phyloP scores from a whole-genome alignment of 2,888 invertebrate species.

The Fabriciana adippe region DNA sequence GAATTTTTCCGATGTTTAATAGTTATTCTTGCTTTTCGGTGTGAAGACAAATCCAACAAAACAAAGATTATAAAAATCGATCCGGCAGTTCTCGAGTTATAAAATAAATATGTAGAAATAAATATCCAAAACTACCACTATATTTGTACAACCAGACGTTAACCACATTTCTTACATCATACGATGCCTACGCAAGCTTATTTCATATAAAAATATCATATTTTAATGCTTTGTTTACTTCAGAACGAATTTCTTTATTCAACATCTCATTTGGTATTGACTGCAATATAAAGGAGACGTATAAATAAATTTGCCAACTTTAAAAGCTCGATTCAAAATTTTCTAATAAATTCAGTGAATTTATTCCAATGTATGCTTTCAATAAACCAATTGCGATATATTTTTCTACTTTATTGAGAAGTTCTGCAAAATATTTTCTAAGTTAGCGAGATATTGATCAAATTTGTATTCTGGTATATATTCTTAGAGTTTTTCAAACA shows the following conservation, averaged over 20 bases:
- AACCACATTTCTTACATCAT: not conserved
- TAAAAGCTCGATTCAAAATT: not conserved
- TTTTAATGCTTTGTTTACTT: slow-evolving; percentile 5
- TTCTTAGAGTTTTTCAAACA: too few species aligned
- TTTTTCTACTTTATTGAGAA: slow-evolving; percentile 26
- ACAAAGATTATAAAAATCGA: too few species aligned
- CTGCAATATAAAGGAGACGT: not conserved
- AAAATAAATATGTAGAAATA: not conserved
- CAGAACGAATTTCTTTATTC: not conserved
- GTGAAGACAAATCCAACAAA: too few species aligned
- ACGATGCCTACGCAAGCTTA: not conserved
- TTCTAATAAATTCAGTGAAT: too few species aligned
- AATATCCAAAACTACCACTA: not conserved
- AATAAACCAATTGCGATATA: too few species aligned
- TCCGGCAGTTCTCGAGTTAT: too few species aligned
- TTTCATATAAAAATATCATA: not conserved
- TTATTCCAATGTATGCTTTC: too few species aligned
- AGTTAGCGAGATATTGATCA: too few species aligned
- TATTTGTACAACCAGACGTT: not conserved
- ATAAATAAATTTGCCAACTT: not conserved
- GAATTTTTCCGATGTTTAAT: too few species aligned
- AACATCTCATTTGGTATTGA: not conserved
- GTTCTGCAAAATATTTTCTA: too few species aligned
- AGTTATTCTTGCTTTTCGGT: too few species aligned
- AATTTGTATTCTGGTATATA: too few species aligned